Conservation (phyloP, 2,888 invertebrate genomes). For the Scrobipalpa costella region DNA sequence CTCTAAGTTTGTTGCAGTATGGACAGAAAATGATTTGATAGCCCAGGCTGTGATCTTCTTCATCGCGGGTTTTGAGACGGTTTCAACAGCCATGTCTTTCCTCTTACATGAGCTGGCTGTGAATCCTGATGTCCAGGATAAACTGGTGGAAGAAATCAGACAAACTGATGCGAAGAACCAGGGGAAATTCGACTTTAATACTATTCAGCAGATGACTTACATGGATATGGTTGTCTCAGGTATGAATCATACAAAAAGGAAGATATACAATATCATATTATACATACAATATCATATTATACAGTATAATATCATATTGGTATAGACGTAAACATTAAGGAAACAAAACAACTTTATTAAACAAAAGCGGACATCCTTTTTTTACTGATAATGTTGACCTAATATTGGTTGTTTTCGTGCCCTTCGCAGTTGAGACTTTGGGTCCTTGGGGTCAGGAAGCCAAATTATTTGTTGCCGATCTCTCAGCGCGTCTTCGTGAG, state of each 20-base stretch:
- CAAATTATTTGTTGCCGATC: no score
- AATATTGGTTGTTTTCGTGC: no score
- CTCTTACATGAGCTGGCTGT: conserved; percentile 79
- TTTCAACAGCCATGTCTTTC: conserved; percentile 69
- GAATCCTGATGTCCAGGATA: conserved; percentile 80
- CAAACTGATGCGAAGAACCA: conserved; percentile 59
- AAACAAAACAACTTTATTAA: neutral
- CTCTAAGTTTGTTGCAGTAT: conserved; percentile 1
- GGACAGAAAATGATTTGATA: conserved; percentile 41
- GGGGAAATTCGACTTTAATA: conserved; percentile 71
- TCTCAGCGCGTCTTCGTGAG: no score
- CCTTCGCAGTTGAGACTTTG: no score
- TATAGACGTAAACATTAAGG: neutral
- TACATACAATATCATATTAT: no score
- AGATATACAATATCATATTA: neutral
- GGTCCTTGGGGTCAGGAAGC: no score
- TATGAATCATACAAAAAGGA: conserved; percentile 33
- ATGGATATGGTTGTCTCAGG: conserved; percentile 83
- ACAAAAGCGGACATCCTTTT: neutral
- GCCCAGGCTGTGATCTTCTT: conserved; percentile 59
- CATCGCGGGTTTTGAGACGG: conserved; percentile 56
- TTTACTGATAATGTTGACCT: neutral
- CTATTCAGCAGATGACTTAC: conserved; percentile 78
- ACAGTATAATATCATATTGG: no score
- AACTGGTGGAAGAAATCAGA: conserved; percentile 76